phyloP scores from a whole-genome alignment of 2,113 vertebrate genomes.

The Microcebus ravelobensis region DNA sequence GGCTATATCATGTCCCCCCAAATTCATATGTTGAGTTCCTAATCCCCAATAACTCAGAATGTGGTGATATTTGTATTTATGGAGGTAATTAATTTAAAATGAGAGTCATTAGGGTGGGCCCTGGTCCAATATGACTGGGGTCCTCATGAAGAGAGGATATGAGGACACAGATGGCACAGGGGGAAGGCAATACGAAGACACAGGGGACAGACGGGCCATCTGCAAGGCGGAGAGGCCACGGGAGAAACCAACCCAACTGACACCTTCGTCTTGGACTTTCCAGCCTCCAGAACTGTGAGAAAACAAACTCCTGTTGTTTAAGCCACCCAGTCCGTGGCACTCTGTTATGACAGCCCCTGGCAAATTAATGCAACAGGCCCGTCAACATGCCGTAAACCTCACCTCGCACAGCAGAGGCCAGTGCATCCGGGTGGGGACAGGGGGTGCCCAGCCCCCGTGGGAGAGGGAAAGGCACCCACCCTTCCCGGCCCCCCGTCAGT shows the following conservation, averaged over 20 bases:
- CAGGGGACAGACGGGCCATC: too few species aligned
- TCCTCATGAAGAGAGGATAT: background rate
- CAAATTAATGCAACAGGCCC: too few species aligned
- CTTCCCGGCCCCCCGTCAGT: background rate
- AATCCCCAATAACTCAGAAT: background rate
- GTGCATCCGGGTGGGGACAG: fast-evolving
- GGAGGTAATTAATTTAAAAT: background rate
- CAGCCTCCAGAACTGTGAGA: background rate
- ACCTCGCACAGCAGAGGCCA: background rate
- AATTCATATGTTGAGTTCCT: background rate
- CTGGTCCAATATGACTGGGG: background rate
- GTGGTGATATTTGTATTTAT: background rate
- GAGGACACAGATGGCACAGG: background rate
- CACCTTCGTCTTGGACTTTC: background rate
- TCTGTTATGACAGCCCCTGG: background rate
- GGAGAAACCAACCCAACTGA: background rate
- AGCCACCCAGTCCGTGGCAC: background rate
- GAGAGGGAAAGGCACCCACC: background rate
- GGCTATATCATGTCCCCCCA: background rate
- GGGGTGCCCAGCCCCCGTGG: too few species aligned
- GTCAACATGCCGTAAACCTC: background rate
- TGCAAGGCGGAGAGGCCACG: background rate
- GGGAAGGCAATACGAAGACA: background rate
- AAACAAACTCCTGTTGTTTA: background rate
- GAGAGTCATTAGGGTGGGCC: background rate